Base-by-base conservation (phyloP, 37 sponge, comb jelly and placozoan genomes). In the Axinella damicornis region DNA sequence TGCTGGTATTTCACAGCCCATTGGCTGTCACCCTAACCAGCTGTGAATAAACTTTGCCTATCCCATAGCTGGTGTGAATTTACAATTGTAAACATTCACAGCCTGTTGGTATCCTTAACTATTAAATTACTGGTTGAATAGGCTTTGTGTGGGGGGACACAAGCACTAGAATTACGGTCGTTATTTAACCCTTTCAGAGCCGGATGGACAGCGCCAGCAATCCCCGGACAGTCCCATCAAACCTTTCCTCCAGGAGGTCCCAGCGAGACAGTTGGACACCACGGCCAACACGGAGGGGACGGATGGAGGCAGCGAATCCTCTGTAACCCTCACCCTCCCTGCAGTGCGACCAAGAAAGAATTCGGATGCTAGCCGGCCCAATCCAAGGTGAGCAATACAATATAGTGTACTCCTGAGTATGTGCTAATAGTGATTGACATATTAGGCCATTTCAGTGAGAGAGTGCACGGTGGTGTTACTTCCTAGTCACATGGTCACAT, bases 201-300 rank as follows among this genome's bases (percentile, higher is more conserved):
- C 34, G 31, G 80, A 63, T 21, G 81, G 81, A 2, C 30, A 59
- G 18, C 30, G 38, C 0, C 81, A 78, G 37, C 57, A 56, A 34
- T 80, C 88, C 25, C 88, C 88, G 5, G 81, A 81, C 0, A 87
- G 88, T 25, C 88, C 88, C 34, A 58, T 60, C 65, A 80, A 74
- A 33, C 76, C 82, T 2, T 34, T 71, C 63, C 16, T 80, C 30
- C 66, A 38, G 21, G 70, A 53, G 27, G 21, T 25, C 13, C 17
- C 55, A 18, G 25, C 68, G 2, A 46, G 1, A 32, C 53, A 16
- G 5, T 12, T 20, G 6, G 25, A 19, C 11, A 22, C 27, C 0
- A 53, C 15, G 5, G 27, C 33, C 1, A 21, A 38, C 19, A 40
- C 20, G 78, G 36, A 73, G 34, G 74, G n/a, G 65, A 74, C 65